Evolutionary conservation across 2,888 invertebrate genomes (phyloP).

Genomic region (Quadroppia sp.): DNA sequence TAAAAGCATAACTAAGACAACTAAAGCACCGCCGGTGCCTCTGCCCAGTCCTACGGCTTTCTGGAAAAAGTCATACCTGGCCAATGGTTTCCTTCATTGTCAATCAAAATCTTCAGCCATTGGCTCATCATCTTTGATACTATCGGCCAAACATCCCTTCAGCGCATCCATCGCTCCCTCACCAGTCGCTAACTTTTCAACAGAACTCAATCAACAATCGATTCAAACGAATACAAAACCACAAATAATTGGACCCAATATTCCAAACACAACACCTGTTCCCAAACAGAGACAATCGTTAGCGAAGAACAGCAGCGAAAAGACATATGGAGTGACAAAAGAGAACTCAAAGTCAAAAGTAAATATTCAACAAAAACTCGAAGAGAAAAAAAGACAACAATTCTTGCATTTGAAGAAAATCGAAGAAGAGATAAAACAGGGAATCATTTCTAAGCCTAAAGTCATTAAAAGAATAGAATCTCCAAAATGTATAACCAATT

Average conservation of each 20-base stretch:
- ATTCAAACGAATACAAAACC: not conserved
- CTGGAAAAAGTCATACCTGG: slow-evolving; percentile 39
- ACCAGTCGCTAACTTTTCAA: slow-evolving; percentile 14
- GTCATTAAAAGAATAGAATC: slow-evolving; percentile 51
- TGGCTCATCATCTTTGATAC: not conserved
- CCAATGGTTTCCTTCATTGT: slow-evolving; percentile 30
- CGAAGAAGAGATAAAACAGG: slow-evolving; percentile 80
- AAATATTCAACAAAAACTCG: slow-evolving; percentile 78
- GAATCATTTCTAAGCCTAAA: slow-evolving; percentile 59
- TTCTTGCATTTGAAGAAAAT: slow-evolving; percentile 73
- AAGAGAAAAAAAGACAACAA: slow-evolving; percentile 82
- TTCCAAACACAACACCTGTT: slow-evolving; percentile 2
- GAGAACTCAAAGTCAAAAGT: slow-evolving; percentile 64
- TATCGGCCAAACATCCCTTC: slow-evolving; percentile 39
- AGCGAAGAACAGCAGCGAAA: slow-evolving; percentile 11
- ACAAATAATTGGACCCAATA: not conserved
- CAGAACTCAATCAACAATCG: slow-evolving; percentile 6
- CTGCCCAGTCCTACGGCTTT: slow-evolving; percentile 33
- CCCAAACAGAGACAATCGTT: not conserved
- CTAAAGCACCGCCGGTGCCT: slow-evolving; percentile 27
- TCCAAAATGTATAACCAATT: slow-evolving; percentile 58
- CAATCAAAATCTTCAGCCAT: slow-evolving; percentile 32
- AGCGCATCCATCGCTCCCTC: slow-evolving; percentile 17
- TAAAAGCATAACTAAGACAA: not conserved
- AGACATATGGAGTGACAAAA: not conserved